Evolutionary conservation across 2,797 vertebrate genomes (phyloP).

Genomic region (Cryptoprocta ferox): DNA sequence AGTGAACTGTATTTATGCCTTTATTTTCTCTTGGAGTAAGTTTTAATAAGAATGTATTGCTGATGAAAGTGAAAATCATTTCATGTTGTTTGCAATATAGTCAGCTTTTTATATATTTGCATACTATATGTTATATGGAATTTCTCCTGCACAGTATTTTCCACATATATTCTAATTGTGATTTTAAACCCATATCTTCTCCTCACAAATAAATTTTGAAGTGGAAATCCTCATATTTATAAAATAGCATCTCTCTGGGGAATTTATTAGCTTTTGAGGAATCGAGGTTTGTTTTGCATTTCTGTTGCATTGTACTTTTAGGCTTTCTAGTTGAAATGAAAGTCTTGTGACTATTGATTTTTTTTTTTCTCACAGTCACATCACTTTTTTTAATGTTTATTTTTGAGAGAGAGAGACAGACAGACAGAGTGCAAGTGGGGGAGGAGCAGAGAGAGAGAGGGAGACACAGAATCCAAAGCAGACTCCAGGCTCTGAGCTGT

Average conservation of each 20-base stretch:
- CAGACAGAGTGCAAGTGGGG: too few species aligned
- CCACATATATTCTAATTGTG: not conserved
- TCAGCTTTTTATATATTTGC: not conserved
- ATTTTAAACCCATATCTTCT: not conserved
- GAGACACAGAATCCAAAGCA: too few species aligned
- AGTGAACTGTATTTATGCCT: not conserved
- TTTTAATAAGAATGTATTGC: not conserved
- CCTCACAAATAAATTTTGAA: not conserved
- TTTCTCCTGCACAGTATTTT: not conserved
- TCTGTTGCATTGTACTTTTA: not conserved
- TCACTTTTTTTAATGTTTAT: not conserved
- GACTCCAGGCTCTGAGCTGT: too few species aligned
- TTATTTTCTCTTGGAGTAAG: constrained; percentile 15
- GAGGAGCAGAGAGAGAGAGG: too few species aligned
- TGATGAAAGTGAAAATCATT: not conserved
- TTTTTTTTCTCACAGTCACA: not conserved
- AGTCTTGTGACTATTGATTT: not conserved
- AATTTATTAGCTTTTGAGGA: not conserved
- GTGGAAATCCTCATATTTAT: not conserved
- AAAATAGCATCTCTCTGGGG: not conserved
- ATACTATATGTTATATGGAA: not conserved
- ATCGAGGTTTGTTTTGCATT: constrained; percentile 27
- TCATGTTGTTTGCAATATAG: not conserved
- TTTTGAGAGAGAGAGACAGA: too few species aligned
- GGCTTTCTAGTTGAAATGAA: not conserved